Conservation (phyloP, 2,888 invertebrate genomes). For the Tetheella fluctuosa region DNA sequence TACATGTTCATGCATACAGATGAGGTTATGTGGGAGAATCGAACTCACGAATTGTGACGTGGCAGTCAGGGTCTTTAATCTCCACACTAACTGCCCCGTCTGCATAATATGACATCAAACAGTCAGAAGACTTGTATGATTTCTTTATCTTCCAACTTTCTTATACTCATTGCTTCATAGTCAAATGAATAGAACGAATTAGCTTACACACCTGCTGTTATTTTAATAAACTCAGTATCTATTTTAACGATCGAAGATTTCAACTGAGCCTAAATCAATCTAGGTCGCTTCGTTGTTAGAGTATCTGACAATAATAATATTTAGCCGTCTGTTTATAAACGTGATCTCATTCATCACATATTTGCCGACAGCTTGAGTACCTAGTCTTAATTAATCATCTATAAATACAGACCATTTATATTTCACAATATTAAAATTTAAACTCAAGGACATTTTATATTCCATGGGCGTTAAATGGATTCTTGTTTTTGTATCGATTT, state of each 20-base stretch:
- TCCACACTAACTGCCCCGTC: too few species aligned
- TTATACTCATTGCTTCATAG: too few species aligned
- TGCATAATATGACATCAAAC: too few species aligned
- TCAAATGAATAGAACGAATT: not conserved
- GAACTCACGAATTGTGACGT: too few species aligned
- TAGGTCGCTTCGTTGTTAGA: not conserved
- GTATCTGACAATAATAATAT: conserved; percentile 8
- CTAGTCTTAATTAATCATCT: not conserved
- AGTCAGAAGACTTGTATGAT: too few species aligned
- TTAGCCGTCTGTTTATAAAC: conserved; percentile 3
- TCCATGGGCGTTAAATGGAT: not conserved
- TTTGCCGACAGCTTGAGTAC: not conserved
- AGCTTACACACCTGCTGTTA: not conserved
- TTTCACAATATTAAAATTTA: not conserved
- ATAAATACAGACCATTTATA: not conserved
- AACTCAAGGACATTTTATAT: too few species aligned
- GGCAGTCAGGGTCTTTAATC: too few species aligned
- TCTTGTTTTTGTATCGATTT: not conserved
- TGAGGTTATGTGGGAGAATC: too few species aligned
- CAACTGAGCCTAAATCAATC: not conserved
- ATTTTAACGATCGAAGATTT: not conserved
- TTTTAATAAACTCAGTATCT: not conserved
- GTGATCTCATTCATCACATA: not conserved
- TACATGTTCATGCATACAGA: too few species aligned
- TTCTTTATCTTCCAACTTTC: too few species aligned